Base-by-base conservation (phyloP, 2,888 invertebrate genomes). In the Euproctis similis region DNA sequence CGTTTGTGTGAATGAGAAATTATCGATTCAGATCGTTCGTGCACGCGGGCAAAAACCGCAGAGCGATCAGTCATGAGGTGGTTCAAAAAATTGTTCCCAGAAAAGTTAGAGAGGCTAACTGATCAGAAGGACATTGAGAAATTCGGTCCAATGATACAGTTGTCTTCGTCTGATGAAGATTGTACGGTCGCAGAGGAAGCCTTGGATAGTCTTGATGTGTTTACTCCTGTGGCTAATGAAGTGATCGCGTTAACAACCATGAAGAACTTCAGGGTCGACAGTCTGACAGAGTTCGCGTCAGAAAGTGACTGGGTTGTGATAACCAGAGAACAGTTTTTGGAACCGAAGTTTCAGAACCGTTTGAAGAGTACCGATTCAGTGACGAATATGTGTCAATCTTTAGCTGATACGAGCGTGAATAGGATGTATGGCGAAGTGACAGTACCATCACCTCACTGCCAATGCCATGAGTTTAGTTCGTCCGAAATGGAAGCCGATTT, bases 61-160 rank as follows among this genome's bases (percentile, higher is more conserved):
- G 63, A 58, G 77, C 66, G 28, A 88, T 88, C 46, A 69, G 84
- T 52, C 77, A 89, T 87, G 89, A 87, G 74, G 61, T 89, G 87
- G 88, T 88, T 87, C 88, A 89, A 64, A 88, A 89, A 72, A 80
- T 87, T 82, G 86, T 88, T 77, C 78, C 80, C 36, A 76, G 85
- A 59, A 87, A 86, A 61, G 67, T 74, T 45, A 80, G 87, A 30
- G 87, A 88, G 57, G 66, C 75, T 14, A 43, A 56, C 36, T 55
- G 70, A 74, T 27, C 36, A 32, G 11, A 35, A 39, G 27, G 36
- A 41, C 12, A 31, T 40, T 8, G 49, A 46, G 9, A 59, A 57
- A 12, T 47, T 67, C 18, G 54, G 66, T 35, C 44, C 58, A 0
- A 24, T 59, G 31, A 53, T 49, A 27, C 25, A 40, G 10, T 53